Evolutionary conservation across 2,113 vertebrate genomes (phyloP).

Genomic region (Datnioides undecimradiatus): DNA sequence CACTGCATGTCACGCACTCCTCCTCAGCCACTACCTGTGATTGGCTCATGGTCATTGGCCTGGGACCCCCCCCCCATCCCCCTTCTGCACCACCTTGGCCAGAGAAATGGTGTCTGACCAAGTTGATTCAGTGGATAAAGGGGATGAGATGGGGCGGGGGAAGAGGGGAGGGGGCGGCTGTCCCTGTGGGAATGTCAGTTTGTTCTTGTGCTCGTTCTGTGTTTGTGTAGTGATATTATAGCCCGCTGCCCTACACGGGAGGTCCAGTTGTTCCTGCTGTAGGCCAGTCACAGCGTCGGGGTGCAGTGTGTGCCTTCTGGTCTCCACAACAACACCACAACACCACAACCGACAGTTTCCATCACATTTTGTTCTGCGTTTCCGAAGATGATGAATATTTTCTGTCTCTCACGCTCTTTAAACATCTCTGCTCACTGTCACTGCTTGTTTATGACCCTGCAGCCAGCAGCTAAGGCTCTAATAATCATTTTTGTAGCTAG

Average conservation of each 20-base stretch:
- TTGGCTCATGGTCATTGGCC: constrained; percentile 13
- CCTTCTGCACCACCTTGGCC: constrained; percentile 15
- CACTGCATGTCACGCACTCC: neutral
- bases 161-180: neutral
- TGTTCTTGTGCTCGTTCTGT: constrained; percentile 7
- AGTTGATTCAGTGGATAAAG: constrained; percentile 15
- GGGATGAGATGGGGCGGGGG: neutral
- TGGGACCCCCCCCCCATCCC: neutral
- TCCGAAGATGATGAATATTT: neutral
- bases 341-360: neutral
- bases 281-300: neutral
- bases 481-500: constrained; percentile 16
- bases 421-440: constrained; percentile 12
- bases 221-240: constrained; percentile 7
- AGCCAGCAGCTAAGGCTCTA: neutral
- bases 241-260: neutral
- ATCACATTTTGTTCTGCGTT: constrained; percentile 19
- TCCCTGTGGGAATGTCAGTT: constrained; percentile 43
- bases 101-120: constrained; percentile 13
- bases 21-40: constrained; percentile 7
- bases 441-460: constrained; percentile 15
- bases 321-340: constrained; percentile 7
- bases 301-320: neutral
- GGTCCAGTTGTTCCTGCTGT: constrained; percentile 4
- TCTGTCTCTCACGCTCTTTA: neutral